These are phyloP conservation scores for Oophaga sylvatica DNA, from an alignment of 2,797 vertebrate genomes.

Conservation along the genomic window DNA sequence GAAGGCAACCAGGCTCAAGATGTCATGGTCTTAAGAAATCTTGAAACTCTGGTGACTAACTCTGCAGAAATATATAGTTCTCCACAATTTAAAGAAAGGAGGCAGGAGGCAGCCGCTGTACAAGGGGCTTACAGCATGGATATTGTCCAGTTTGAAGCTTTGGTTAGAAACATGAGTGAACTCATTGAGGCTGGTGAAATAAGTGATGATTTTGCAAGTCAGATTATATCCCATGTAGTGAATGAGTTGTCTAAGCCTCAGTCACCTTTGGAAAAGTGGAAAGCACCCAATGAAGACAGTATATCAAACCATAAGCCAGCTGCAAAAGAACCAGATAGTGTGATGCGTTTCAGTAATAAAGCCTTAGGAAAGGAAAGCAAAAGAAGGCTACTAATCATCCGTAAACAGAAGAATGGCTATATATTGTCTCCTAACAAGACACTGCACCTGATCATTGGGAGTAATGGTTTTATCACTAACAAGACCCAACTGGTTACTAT, in stretches of 20 bases:
- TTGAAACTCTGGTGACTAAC: slow-evolving; percentile 67
- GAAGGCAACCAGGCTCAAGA: slow-evolving; percentile 68
- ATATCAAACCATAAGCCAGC: slow-evolving; percentile 64
- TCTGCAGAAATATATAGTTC: slow-evolving; percentile 66
- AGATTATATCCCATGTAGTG: slow-evolving; percentile 81
- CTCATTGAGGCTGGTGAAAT: slow-evolving; percentile 79
- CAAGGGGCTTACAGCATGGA: slow-evolving; percentile 80
- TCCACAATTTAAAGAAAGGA: slow-evolving; percentile 65
- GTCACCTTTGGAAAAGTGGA: slow-evolving; percentile 66
- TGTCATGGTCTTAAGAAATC: slow-evolving; percentile 68
- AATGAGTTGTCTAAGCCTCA: slow-evolving; percentile 73
- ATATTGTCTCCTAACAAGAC: slow-evolving; percentile 78
- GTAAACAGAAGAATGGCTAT: slow-evolving; percentile 72
- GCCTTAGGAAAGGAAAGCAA: slow-evolving; percentile 61
- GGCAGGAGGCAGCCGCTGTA: slow-evolving; percentile 71
- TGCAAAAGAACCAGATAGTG: slow-evolving; percentile 69
- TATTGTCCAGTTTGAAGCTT: slow-evolving; percentile 74
- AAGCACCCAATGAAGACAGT: slow-evolving; percentile 63
- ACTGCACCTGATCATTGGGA: slow-evolving; percentile 78
- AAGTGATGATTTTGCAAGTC: slow-evolving; percentile 79
- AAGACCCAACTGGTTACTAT: slow-evolving; percentile 76
- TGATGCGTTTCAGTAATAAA: slow-evolving; percentile 66
- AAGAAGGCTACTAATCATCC: slow-evolving; percentile 71
- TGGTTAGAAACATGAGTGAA: slow-evolving; percentile 83
- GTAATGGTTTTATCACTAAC: slow-evolving; percentile 77